Conservation (phyloP, 2,797 vertebrate species). For the Sebastolobus alascanus region DNA sequence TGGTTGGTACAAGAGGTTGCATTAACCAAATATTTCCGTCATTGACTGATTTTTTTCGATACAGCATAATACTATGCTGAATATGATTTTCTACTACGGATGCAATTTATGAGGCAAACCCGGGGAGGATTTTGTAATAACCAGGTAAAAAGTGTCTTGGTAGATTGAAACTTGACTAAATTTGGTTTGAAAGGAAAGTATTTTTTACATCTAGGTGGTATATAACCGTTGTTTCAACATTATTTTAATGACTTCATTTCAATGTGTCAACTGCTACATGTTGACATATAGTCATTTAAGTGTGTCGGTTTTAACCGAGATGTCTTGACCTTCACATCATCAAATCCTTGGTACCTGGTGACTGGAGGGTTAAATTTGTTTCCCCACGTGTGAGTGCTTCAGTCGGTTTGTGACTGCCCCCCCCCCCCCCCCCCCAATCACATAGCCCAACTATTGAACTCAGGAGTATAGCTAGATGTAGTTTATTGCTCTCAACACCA, state of each 20-base stretch:
- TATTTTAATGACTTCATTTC: not conserved
- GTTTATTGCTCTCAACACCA: conserved; percentile 10
- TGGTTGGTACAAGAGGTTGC: too few relatives aligned
- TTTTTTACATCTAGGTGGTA: not conserved
- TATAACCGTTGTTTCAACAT: not conserved
- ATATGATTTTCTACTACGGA: not conserved
- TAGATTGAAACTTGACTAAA: not conserved
- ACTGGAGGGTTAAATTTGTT: conserved; percentile 1
- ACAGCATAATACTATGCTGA: too few relatives aligned
- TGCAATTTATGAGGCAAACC: not conserved
- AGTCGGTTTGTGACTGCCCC: not conserved
- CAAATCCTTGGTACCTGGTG: not conserved
- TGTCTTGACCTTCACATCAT: not conserved
- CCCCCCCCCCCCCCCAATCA: too few relatives aligned
- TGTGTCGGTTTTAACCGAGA: not conserved
- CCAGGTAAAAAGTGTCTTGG: not conserved
- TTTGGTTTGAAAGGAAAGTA: not conserved
- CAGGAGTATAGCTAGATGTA: not conserved
- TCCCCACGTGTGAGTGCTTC: not conserved
- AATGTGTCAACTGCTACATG: not conserved
- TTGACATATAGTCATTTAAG: not conserved
- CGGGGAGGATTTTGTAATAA: not conserved
- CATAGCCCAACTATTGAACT: not conserved
- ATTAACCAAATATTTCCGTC: too few relatives aligned
- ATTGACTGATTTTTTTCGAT: too few relatives aligned